Evolutionary conservation across 2,888 invertebrate species (phyloP).

Genomic region (Plagodis dolabraria): DNA sequence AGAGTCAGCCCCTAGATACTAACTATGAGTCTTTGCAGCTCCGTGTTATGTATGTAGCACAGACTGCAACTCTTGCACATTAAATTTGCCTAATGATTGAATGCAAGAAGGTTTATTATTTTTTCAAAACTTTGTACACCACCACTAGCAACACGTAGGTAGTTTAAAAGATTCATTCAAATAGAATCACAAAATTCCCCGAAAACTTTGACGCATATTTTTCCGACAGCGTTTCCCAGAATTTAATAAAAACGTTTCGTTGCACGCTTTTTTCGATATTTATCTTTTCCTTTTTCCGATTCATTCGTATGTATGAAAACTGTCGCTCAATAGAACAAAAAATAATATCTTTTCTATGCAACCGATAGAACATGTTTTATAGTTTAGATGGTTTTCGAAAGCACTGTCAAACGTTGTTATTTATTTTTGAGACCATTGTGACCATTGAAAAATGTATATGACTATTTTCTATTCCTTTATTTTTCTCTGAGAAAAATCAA

Average conservation of each 20-base stretch:
- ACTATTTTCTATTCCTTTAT: too few species aligned
- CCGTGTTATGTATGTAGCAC: too few species aligned
- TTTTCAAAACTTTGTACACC: background rate
- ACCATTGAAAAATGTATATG: too few species aligned
- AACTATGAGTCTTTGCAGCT: too few species aligned
- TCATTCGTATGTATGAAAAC: slow-evolving; percentile 4
- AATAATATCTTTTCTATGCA: slow-evolving; percentile 7
- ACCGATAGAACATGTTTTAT: background rate
- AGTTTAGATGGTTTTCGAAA: background rate
- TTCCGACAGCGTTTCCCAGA: background rate
- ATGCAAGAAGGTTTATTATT: background rate
- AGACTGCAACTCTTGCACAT: too few species aligned
- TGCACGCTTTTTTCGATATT: background rate
- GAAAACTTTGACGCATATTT: background rate
- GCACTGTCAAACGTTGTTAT: slow-evolving; percentile 3
- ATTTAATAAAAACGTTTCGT: background rate
- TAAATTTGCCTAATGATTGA: too few species aligned
- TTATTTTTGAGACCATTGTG: too few species aligned
- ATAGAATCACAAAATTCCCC: background rate
- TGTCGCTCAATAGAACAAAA: slow-evolving; percentile 10
- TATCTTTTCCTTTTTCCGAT: background rate
- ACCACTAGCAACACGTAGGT: too few species aligned
- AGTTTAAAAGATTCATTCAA: background rate
- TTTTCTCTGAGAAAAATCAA: too few species aligned
- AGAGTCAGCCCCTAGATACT: too few species aligned